Base-by-base conservation (phyloP, 2,113 vertebrate genomes). In the Forbesichthys papilliferus region DNA sequence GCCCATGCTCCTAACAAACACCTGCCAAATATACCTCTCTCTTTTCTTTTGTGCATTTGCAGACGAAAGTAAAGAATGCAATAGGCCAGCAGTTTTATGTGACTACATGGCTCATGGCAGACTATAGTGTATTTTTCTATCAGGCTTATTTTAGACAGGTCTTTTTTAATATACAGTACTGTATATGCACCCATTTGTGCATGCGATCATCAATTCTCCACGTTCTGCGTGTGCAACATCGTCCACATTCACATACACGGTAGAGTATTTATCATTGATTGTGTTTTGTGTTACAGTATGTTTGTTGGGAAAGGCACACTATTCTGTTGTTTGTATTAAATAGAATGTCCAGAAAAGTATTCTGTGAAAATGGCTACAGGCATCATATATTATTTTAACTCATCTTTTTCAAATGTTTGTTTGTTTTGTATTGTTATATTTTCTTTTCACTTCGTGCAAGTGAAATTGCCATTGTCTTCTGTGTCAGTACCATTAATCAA, bases 1-100 rank as follows among this genome's bases (percentile, higher is more conserved):
- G 75, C 82, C 58, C 68, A 62, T 61, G 80, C 77, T 73, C 75
- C 54, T 63, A 36, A 64, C 60, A 49, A 46, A 65, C 71, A 27
- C 71, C n/a, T 57, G 33, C 72, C 14, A 57, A 66, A 77, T 55
- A 61, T 54, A 59, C 49, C 13, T 20, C 27, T 27, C 27, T 20
- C 20, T 55, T 27, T 16, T 16, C 16, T 20, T 9, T 2, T 7
- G n/a, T 55, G 8, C 18, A 18, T 27, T 27, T 27, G 8, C 1
- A 55, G 9, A 9, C n/a, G n/a, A 55, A 6, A 42, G 36, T 42
- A 42, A 42, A 8, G 36, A 5, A 42, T 8, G 36, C 36, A 42
- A 42, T 42, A 42, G 36, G 4, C n/a, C 52, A 14, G n/a, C 12
- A 53, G 11, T 53, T 14, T 53, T 53, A 53, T n/a, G n/a, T 14